Evolutionary conservation across 2,797 vertebrate genomes (phyloP), one percentile per base, ranked within the genome.

Genomic region (Natrix natrix): DNA sequence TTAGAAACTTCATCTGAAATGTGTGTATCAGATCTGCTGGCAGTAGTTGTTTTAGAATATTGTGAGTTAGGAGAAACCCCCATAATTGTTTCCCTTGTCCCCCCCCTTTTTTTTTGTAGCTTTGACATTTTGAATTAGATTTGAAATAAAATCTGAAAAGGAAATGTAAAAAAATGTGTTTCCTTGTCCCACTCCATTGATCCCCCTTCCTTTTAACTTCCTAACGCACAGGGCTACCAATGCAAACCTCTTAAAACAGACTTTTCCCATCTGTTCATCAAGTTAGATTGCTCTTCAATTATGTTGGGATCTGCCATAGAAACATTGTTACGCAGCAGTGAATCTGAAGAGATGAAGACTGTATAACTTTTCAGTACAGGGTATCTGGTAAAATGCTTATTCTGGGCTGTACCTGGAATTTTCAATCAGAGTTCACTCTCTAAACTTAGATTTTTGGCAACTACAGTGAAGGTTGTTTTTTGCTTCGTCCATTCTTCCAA

Each of bases 41-140:
- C 98, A 96, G 97, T 98, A 98, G 98, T 98, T 98, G 98, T 98
- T 98, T 98, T 98, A 98, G 98, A 98, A 98, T 97, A 96, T 98
- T 99, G 98, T 98, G 97, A 97, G 96, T 97, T 98, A 97, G 97
- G 96, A 96, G 95, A 96, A 57, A 97, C 97, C 96, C 37, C 20
- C 78, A 97, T 98, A 97, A 95, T 98, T 98, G 98, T 98, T 97
- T 98, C 92, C 94, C 69, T 13, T 11, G 10, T n/a, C 59, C 17
- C 55, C 12, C 12, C 54, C 56, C 20, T 90, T 93, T 98, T 28
- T 66, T 99, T 99, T 99, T 99, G 98, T 99, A 99, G 98, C 98
- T 98, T 98, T 98, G 98, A 98, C 98, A 98, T 98, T 98, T 98
- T 97, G 96, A 97, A 98, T 98, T 99, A 98, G 97, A 98, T 98